Base-by-base conservation (phyloP, 1,140 invertebrate species). In the Aradophagus sp. region DNA sequence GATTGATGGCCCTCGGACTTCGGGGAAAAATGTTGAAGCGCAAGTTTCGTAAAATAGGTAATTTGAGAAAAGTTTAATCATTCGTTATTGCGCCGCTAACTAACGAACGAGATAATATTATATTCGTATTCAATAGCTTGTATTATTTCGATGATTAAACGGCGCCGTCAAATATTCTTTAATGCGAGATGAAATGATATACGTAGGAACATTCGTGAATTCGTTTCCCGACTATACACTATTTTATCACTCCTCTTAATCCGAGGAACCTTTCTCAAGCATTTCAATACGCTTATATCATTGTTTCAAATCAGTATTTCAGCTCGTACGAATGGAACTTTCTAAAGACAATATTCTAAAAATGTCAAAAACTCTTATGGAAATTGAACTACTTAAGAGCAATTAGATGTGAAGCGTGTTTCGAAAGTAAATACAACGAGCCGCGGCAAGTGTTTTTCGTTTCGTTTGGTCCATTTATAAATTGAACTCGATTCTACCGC, bases 1-100 rank as follows among this genome's bases (percentile, higher is more conserved):
- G 48, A 65, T 65, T 65, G 61, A 65, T 55, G 39, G 31, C 38
- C 16, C n/a, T 23, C 10, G 31, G 58, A 50, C 41, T 61, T 61
- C 44, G n/a, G 26, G 26, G 29, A 29, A 29, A 29, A 29, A 10
- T 5, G 10, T 29, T 6, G 10, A 29, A 29, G n/a, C n/a, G n/a
- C n/a, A 29, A 29, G 4, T 2, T 29, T 29, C 4, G 4, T 23
- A 4, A 23, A 23, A 23, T 23, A 23, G 20, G n/a, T n/a, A n/a
- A n/a, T n/a, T n/a, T n/a, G n/a, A n/a, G n/a, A n/a, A n/a, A n/a
- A n/a, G n/a, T n/a, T n/a, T n/a, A n/a, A n/a, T n/a, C n/a, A n/a
- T n/a, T n/a, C n/a, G n/a, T n/a, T n/a, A n/a, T n/a, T n/a, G n/a
- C n/a, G n/a, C n/a, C n/a, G n/a, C n/a, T n/a, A n/a, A n/a, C n/a